Base-by-base conservation (phyloP, 2,888 invertebrate genomes). In the Lissonota sp. region DNA sequence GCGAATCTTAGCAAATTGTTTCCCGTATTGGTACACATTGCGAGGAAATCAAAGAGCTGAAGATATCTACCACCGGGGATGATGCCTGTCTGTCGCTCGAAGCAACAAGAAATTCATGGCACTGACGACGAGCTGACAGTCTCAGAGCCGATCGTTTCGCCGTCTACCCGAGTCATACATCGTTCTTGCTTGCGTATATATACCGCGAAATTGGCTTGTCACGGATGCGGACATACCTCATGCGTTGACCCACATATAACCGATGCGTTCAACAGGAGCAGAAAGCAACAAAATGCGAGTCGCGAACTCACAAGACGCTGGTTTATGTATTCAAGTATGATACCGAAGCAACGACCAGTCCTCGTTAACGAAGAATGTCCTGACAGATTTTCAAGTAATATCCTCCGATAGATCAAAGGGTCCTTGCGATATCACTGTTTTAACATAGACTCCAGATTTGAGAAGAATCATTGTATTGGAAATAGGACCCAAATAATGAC, bases 301-400 rank as follows among this genome's bases (percentile, higher is more conserved):
- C 80, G 79, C 74, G 71, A 37, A 51, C 51, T 39, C 46, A 37
- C 51, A 40, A 55, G 51, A 37, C 57, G 42, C 64, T 39, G 26
- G 53, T 12, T n/a, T 58, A 58, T 55, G 26, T 26, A 26, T 26
- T 26, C 26, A 26, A 26, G 26, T 26, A 26, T 26, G 26, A 26
- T 26, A 26, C 26, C 26, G 26, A 26, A 26, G 26, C 26, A 26
- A 26, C 55, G 2, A 6, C 46, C 58, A 42, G 26, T 1, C 85
- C 87, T 89, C 87, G 89, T 91, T 91, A 91, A 86, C 88, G 87
- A 88, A 86, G 89, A 91, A 91, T 90, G 87, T 82, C 49, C 62
- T 62, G 58, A 12, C 39, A 40, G 10, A 64, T 77, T 77, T 70
- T 49, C 12, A 6, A 40, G 67, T 67, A 66, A 53, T 71, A 42